Percentiles rank a stretch among this genome's conserved stretches.
Evolutionary conservation across 2,113 vertebrate genomes (phyloP).

Genomic region (Microtus montanus): DNA sequence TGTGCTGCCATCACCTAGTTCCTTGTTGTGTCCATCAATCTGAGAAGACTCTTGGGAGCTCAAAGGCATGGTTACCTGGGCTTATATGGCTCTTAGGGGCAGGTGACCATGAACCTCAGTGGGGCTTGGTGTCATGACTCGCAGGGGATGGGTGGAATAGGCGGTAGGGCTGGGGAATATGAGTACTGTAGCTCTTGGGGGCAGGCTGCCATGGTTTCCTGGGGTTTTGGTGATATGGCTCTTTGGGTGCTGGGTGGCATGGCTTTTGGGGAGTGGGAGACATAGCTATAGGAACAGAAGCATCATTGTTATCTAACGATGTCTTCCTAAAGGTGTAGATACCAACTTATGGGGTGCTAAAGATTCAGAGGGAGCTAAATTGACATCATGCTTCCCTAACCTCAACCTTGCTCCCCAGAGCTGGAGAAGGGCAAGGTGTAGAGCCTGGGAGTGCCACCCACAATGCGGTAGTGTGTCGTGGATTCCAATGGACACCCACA

Average conservation of each 20-base stretch:
- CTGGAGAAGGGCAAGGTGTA: fast-evolving
- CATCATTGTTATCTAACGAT: background rate
- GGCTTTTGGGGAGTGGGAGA: background rate
- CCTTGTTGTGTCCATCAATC: background rate
- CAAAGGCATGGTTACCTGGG: too few relatives aligned
- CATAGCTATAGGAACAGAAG: background rate
- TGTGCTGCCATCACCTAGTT: too few relatives aligned
- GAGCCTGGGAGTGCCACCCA: background rate
- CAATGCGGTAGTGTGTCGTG: fast-evolving
- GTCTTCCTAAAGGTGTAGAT: background rate
- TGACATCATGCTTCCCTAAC: background rate
- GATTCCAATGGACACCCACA: fast-evolving
- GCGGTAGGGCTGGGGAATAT: background rate
- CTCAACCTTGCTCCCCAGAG: background rate
- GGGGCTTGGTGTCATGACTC: background rate
- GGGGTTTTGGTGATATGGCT: background rate
- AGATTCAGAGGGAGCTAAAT: background rate
- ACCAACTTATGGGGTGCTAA: background rate
- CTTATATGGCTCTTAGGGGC: background rate
- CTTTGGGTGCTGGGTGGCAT: too few relatives aligned
- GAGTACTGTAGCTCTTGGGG: background rate
- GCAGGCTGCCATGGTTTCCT: background rate
- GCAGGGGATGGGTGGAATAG: background rate
- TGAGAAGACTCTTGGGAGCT: background rate
- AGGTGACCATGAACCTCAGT: background rate